Evolutionary conservation across 2,888 invertebrate genomes (phyloP), one percentile per base, ranked within the genome.

Genomic region (Unio pictorum): DNA sequence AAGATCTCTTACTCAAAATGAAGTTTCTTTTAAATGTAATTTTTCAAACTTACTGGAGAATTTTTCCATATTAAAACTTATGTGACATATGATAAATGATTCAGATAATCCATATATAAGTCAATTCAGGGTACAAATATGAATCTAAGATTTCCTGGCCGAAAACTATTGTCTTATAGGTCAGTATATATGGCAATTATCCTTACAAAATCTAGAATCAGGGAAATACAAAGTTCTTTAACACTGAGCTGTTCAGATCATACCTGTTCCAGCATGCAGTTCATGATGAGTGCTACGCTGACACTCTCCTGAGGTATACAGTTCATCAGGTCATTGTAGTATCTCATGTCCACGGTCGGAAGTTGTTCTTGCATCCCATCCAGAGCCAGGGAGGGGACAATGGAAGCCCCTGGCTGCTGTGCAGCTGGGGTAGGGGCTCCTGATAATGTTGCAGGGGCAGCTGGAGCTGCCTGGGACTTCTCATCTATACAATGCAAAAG

Each of bases 221-320:
- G 45, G 11, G 11, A 45, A 45, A 45, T 11, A 11, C 11, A 1
- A 45, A 45, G 11, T 3, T 26, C 17, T 28, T 26, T 20, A 28
- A 7, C 61, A 61, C 1, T 64, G 20, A 45, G 30, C 45, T 18
- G n/a, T 62, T 5, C 65, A 74, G 67, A 69, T 74, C 69, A 0
- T 67, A 89, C 88, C 87, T 89, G 89, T 76, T 90, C 90, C 59
- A 90, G 74, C 88, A 90, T 89, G 69, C 86, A 85, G 72, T 88
- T 83, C 82, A 90, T 76, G 54, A 90, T 80, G 3, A 89, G 81
- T 7, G 88, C 82, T 20, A 89, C 84, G 68, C 88, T 89, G 73
- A 83, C 85, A 78, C 88, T 87, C 80, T 90, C 89, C 71, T 84
- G 83, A 4, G 90, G 90, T 20, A 90, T 70, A 61, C 81, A 76